Conservation (phyloP, 2,113 vertebrate species). For the Herpetotheres cachinnans region DNA sequence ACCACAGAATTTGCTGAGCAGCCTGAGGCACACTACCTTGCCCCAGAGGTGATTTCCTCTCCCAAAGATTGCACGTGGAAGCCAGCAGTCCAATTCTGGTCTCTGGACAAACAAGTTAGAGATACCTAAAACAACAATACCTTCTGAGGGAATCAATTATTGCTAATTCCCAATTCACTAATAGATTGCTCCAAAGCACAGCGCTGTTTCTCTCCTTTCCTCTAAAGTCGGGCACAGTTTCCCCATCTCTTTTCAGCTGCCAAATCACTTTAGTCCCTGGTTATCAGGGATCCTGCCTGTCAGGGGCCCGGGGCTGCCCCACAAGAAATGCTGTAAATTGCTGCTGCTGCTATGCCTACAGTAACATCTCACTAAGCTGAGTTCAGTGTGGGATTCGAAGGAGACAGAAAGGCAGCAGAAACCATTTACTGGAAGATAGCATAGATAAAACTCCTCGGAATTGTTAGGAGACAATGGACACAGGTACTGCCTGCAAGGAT, state of each 20-base stretch:
- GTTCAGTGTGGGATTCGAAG: background rate
- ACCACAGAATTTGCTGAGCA: background rate
- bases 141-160: background rate
- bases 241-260: background rate
- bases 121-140: background rate
- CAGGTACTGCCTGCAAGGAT: fast-evolving
- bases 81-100: background rate
- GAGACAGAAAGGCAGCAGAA: background rate
- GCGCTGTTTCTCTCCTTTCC: background rate
- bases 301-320: background rate
- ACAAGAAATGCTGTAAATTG: background rate
- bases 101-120: background rate
- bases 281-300: background rate
- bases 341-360: background rate
- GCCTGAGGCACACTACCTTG: background rate
- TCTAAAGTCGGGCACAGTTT: fast-evolving
- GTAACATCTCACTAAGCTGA: background rate
- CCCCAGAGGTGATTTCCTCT: background rate
- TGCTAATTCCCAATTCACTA: background rate
- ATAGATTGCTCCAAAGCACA: background rate
- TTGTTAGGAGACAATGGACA: background rate
- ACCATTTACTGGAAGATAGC: background rate
- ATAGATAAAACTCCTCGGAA: background rate
- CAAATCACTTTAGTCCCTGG: background rate
- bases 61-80: background rate